These are phyloP conservation scores for Temnothorax rugatulus DNA, from an alignment of 2,888 invertebrate species.

Conservation along the genomic window DNA sequence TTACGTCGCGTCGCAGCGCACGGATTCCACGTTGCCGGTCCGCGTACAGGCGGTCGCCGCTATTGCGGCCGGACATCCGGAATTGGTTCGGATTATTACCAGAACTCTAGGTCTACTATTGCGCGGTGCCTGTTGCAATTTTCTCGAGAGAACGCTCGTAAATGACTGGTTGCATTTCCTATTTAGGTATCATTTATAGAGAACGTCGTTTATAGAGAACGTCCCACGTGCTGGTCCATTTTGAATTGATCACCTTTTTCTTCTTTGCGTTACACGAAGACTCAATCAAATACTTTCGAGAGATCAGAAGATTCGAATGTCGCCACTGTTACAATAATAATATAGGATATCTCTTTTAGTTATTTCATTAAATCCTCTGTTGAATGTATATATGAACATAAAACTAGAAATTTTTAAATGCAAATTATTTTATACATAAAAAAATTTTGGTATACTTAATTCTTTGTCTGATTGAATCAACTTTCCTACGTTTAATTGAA, in stretches of 20 bases:
- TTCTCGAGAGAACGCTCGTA: conserved; percentile 22
- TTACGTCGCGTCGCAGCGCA: conserved; percentile 14
- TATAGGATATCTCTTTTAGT: neutral
- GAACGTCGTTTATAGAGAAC: neutral
- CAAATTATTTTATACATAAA: neutral
- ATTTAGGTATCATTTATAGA: neutral
- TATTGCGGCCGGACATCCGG: conserved; percentile 48
- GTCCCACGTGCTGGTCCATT: neutral
- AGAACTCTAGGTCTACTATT: conserved; percentile 27
- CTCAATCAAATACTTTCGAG: neutral
- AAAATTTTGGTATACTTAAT: neutral
- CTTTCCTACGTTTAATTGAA: neutral
- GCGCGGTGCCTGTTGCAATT: conserved; percentile 17
- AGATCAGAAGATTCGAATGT: neutral
- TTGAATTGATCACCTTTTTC: neutral
- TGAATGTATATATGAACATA: neutral
- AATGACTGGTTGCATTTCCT: conserved; percentile 31
- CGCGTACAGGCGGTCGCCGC: neutral
- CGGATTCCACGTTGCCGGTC: conserved; percentile 23
- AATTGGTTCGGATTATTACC: conserved; percentile 47
- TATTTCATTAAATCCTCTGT: neutral
- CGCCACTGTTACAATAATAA: neutral
- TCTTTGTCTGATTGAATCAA: neutral
- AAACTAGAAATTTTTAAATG: neutral
- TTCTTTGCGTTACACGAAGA: neutral